phyloP scores from a whole-genome alignment of 2,888 invertebrate species.

The Conistra vaccinii region DNA sequence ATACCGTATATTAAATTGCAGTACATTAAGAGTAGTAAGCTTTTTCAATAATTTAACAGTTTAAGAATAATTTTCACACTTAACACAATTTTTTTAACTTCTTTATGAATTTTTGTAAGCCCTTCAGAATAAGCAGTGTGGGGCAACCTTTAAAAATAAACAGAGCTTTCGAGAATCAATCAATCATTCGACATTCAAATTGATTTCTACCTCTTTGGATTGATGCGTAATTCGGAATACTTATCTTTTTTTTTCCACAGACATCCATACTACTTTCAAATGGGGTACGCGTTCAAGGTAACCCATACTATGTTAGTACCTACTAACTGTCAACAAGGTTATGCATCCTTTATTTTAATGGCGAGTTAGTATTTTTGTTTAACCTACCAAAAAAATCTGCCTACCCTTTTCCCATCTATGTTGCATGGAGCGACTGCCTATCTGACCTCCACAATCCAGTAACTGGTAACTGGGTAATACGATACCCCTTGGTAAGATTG shows the following conservation, averaged over 20 bases:
- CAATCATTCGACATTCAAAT: conserved; percentile 39
- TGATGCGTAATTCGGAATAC: conserved; percentile 24
- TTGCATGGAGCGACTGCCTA: no score
- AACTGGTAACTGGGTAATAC: no score
- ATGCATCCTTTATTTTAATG: background rate
- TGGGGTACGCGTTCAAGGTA: conserved; percentile 44
- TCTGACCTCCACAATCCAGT: no score
- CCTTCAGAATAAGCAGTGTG: no score
- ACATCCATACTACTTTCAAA: conserved; percentile 49
- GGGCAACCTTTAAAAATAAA: conserved; percentile 8
- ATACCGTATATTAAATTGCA: background rate
- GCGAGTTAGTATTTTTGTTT: background rate
- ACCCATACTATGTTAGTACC: background rate
- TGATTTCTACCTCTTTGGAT: conserved; percentile 13
- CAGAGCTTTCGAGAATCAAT: conserved; percentile 33
- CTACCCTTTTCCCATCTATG: no score
- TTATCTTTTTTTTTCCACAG: conserved; percentile 26
- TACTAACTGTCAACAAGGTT: conserved; percentile 5
- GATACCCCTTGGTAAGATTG: no score
- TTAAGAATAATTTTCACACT: no score
- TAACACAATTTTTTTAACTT: background rate
- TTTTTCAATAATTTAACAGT: background rate
- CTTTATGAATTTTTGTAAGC: no score
- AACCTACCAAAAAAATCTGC: no score
- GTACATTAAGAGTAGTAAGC: background rate